Base-by-base conservation (phyloP, 1,140 invertebrate species). In the Matsumurasca onukii region DNA sequence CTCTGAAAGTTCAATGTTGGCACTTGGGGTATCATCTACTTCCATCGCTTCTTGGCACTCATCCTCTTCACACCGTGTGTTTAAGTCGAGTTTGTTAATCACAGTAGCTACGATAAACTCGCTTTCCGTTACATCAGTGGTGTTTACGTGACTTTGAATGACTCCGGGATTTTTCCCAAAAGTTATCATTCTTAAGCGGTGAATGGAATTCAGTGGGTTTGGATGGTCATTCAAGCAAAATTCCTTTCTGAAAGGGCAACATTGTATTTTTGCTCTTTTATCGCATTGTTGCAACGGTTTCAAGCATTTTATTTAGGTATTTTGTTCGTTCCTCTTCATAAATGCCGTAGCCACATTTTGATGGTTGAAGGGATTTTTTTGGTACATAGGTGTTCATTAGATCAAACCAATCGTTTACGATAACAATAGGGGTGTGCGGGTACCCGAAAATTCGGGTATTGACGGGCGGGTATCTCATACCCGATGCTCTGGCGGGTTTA, bases 91-190 rank as follows among this genome's bases (percentile, higher is more conserved):
- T n/a, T 52, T 69, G 30, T 29, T 69, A 45, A 66, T 30, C 45
- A 69, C 45, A 45, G 64, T 2, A n/a, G 49, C 63, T 48, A 62
- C 59, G 29, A 65, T 62, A 34, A 64, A 59, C 51, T 69, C 31
- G 51, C 62, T 59, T 52, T 52, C n/a, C 25, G 62, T 31, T 3
- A 30, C 30, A 68, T 68, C 31, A 31, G 67, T 34, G 52, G 29
- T 61, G 30, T 70, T 67, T 59, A 34, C 30, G 17, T 59, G 31
- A n/a, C 31, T 61, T 27, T 69, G 70, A 39, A 72, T 31, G n/a
- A 70, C 30, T 31, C 69, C 71, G 17, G 69, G 71, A 66, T 73
- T 73, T 71, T 70, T 73, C 13, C 70, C 71, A 55, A 72, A 63
- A 52, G 71, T 71, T 25, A 71, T 63, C 62, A 45, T 55, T 51